Evolutionary conservation across 2,888 invertebrate genomes (phyloP), one percentile per base, ranked within the genome.

Genomic region (Drosophila imparisetae): DNA sequence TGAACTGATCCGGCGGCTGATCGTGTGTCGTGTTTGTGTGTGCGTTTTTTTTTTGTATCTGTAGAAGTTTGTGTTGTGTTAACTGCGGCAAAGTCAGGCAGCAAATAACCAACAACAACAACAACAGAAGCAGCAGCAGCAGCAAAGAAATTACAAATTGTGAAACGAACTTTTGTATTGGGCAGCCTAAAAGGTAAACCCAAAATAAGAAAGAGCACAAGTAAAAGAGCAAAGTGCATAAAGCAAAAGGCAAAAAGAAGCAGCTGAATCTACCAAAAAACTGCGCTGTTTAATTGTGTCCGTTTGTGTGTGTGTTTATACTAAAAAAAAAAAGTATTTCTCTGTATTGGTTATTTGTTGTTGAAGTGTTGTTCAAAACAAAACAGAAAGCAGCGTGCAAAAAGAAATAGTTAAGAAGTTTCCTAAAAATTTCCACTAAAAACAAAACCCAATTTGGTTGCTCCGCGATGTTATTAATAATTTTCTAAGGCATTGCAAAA

Each of bases 1-100:
- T 83, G 81, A 79, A 70, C 83, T 77, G 81, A 83, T 78, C 78
- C 70, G 64, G 78, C 78, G 74, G 81, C 81, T 81, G 81, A 83
- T 68, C 81, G 80, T 75, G 80, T 78, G 66, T 38, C 18, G 70
- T 64, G 53, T 55, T 70, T 64, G 53, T 55, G 62, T 55, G 34
- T 48, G 49, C 49, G 45, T 45, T 53, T 57, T 50, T 64, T 52
- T 52, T 75, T 18, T 59, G 53, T 72, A 24, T 50, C 29, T 42
- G 40, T 30, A 13, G 10, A 53, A 53, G 36, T 65, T 59, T 75
- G 27, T 59, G 57, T 72, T 67, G 57, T 76, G 66, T 82, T 75
- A 78, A 78, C 80, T 80, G 83, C 81, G 83, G 81, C 80, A 68
- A 80, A 70, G 70, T 69, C 69, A 70, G 27, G 45, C 67, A 75